Evolutionary conservation across 2,888 invertebrate species (phyloP).

Genomic region (Stomorhina lunata): DNA sequence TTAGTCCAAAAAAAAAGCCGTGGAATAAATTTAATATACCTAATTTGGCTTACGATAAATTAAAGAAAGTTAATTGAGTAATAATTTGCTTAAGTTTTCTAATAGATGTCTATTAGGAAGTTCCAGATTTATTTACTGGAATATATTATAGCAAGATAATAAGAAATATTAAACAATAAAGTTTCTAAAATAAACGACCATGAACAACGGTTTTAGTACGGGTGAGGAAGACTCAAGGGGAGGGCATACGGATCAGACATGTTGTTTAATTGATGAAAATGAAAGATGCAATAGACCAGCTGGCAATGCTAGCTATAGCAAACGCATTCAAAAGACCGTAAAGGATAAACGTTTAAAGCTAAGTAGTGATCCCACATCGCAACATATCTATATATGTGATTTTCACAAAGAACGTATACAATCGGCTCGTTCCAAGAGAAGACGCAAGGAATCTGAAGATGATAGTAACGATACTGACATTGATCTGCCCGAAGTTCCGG

Average conservation of each 20-base stretch:
- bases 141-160: neutral
- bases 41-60: neutral
- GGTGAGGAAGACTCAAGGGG: slow-evolving; percentile 94
- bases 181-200: slow-evolving; percentile 66
- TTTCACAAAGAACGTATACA: slow-evolving; percentile 97
- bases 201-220: slow-evolving; percentile 94
- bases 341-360: slow-evolving; percentile 94
- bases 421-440: slow-evolving; percentile 94
- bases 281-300: slow-evolving; percentile 91
- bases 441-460: slow-evolving; percentile 95
- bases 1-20: neutral
- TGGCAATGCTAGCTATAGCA: slow-evolving; percentile 92
- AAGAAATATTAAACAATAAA: slow-evolving; percentile 3
- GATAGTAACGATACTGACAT: slow-evolving; percentile 96
- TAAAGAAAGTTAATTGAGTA: neutral
- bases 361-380: slow-evolving; percentile 89
- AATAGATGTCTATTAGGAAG: too few species aligned
- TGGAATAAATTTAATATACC: neutral
- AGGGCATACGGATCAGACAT: slow-evolving; percentile 92
- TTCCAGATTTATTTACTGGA: neutral
- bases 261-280: slow-evolving; percentile 94
- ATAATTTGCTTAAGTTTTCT: too few species aligned
- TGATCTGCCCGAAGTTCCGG: slow-evolving; percentile 93
- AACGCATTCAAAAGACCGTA: slow-evolving; percentile 97
- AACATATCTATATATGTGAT: slow-evolving; percentile 98